Base-by-base conservation (phyloP, 1,140 invertebrate species). In the Zaprionus capensis region DNA sequence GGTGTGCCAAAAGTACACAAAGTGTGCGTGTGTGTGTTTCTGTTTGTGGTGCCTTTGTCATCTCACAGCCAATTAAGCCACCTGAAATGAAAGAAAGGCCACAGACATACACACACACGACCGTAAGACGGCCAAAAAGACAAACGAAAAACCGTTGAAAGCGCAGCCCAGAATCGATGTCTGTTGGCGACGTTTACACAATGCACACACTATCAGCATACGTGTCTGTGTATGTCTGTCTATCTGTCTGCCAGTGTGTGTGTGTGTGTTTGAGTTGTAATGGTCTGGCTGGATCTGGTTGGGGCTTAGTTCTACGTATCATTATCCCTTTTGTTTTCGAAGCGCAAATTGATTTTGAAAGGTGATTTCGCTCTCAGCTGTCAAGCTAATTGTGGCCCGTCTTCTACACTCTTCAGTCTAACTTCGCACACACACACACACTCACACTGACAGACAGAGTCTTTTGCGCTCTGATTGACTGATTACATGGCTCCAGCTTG, bases 11-110 rank as follows among this genome's bases (percentile, higher is more conserved):
- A 38, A 38, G 44, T 14, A 58, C 12, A 22, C 51, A 49, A 26
- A 20, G 4, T 49, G 34, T 17, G 36, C 28, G 15, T 11, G 49
- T 49, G 41, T 55, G 49, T 34, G 56, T 28, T 9, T 53, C 46
- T 41, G 4, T 70, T 55, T 36, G 66, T n/a, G 22, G 34, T 58
- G 68, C 73, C 67, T 81, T 75, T 84, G 85, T 74, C 81, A 70
- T 76, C 80, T 79, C 63, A 65, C 75, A 70, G 71, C 78, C 81
- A 88, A 88, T 88, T 88, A 90, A 90, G 72, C 70, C 67, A 70
- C 55, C 78, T 73, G 66, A 90, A 81, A 69, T 56, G 59, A 71
- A 88, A 71, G 78, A 75, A 69, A 70, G 46, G 38, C 49, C 31
- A n/a, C 26, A n/a, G n/a, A 28, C 31, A 34, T 9, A 34, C 31